These are phyloP conservation scores for Drosophila jambulina DNA, from an alignment of 1,140 invertebrate genomes.

Conservation along the genomic window DNA sequence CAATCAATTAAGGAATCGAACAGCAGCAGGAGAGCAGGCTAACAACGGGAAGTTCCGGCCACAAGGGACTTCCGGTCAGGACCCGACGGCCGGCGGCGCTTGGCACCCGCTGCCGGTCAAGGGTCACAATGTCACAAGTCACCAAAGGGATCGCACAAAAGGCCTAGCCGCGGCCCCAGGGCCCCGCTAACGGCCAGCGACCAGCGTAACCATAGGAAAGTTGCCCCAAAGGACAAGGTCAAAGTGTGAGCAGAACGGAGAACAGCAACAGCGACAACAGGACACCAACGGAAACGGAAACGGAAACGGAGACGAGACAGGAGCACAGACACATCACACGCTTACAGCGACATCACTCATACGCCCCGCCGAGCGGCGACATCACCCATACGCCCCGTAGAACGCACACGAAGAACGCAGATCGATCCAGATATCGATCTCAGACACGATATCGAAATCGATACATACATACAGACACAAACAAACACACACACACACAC, in stretches of 20 bases:
- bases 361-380: slow-evolving; percentile 37
- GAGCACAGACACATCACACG: slow-evolving; percentile 19
- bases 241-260: slow-evolving; percentile 46
- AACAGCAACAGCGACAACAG: slow-evolving; percentile 18
- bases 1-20: slow-evolving; percentile 19
- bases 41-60: background rate
- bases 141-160: slow-evolving; percentile 31
- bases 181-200: slow-evolving; percentile 18
- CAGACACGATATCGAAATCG: background rate
- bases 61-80: slow-evolving; percentile 30
- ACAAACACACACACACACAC: slow-evolving; percentile 13
- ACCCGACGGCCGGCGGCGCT: slow-evolving; percentile 15
- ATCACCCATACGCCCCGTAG: slow-evolving; percentile 57
- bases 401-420: slow-evolving; percentile 4
- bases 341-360: slow-evolving; percentile 48
- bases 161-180: no score
- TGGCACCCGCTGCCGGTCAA: slow-evolving; percentile 37
- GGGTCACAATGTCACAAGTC: slow-evolving; percentile 43
- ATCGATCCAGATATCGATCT: background rate
- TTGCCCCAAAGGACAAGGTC: slow-evolving; percentile 48
- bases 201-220: slow-evolving; percentile 42
- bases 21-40: background rate
- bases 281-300: slow-evolving; percentile 25
- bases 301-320: slow-evolving; percentile 16
- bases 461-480: slow-evolving; percentile 10